Evolutionary conservation across 2,888 invertebrate genomes (phyloP).

Genomic region (Rhabditoides inermis): DNA sequence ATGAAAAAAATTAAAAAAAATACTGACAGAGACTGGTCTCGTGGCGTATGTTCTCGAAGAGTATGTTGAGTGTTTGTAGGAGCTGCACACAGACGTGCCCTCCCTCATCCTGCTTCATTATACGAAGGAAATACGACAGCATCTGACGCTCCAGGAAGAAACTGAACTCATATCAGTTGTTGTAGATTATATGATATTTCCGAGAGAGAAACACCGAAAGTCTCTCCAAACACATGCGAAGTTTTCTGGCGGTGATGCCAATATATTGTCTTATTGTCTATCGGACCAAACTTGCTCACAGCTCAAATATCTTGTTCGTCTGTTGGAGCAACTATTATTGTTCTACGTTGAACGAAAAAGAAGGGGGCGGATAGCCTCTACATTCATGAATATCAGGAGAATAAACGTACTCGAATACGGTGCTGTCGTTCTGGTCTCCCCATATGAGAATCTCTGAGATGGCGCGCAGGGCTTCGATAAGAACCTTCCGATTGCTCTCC

Average conservation of each 20-base stretch:
- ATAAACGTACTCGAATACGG: slow-evolving; percentile 88
- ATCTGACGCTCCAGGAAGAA: slow-evolving; percentile 99
- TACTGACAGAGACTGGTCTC: slow-evolving; percentile 95
- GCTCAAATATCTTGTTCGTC: too few relatives aligned
- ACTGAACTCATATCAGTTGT: too few relatives aligned
- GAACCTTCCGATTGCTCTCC: slow-evolving; percentile 56
- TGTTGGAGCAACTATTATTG: too few relatives aligned
- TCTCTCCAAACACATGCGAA: too few relatives aligned
- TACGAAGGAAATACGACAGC: slow-evolving; percentile 90
- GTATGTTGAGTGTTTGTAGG: slow-evolving; percentile 90
- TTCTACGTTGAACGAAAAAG: neutral
- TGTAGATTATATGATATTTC: too few relatives aligned
- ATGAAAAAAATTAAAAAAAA: neutral
- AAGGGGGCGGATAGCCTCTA: neutral
- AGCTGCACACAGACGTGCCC: slow-evolving; percentile 95
- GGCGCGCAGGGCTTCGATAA: slow-evolving; percentile 89
- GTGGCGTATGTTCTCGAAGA: slow-evolving; percentile 97
- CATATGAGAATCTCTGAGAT: slow-evolving; percentile 98
- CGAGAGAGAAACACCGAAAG: too few relatives aligned
- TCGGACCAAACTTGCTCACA: too few relatives aligned
- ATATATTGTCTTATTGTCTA: too few relatives aligned
- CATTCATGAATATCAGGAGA: neutral
- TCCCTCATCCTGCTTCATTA: slow-evolving; percentile 93
- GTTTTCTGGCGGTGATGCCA: too few relatives aligned
- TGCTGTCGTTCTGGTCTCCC: slow-evolving; percentile 99